Base-by-base conservation (phyloP, 2,888 invertebrate genomes). In the Adela reaumurella region DNA sequence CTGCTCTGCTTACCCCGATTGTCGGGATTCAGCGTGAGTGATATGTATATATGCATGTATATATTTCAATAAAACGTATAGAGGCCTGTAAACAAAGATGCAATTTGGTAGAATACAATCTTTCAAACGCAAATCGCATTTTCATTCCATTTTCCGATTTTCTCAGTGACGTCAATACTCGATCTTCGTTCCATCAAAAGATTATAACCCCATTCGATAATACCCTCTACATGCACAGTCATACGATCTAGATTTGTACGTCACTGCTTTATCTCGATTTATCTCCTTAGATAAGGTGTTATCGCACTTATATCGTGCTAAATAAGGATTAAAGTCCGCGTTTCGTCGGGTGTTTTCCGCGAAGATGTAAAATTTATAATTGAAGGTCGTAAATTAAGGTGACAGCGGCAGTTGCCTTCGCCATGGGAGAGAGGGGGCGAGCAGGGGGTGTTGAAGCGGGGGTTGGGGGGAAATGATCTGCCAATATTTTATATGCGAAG, bases 311-410 rank as follows among this genome's bases (percentile, higher is more conserved):
- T 3, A 3, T 14, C 11, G 4, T 3, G 14, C 11, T 8, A 14
- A 4, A 35, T 35, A 35, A 35, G 35, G 35, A 8, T 14, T 14
- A 14, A 3, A 14, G n/a, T 35, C 14, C 11, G 3, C 11, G 35
- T 14, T 8, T 35, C 6, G 14, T 3, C 35, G 35, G 11, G 11
- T 8, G 14, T 14, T 8, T 35, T 35, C 4, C 8, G 19, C 42
- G 45, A 46, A 52, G 57, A 56, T 56, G 53, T 55, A 52, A 56
- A 57, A 55, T 78, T 78, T 74, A 76, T 79, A 79, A 80, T 80
- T 79, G 77, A 70, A 69, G 68, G 70, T 65, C 74, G 77, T 80
- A 80, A 79, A 80, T 80, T 79, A 78, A 79, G 73, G 78, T 79
- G 79, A 80, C 79, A 79, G 68, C 76, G 76, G 73, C 80, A 80